These are phyloP conservation scores for Drosophila tani DNA, from an alignment of 1,140 invertebrate species.

Conservation along the genomic window DNA sequence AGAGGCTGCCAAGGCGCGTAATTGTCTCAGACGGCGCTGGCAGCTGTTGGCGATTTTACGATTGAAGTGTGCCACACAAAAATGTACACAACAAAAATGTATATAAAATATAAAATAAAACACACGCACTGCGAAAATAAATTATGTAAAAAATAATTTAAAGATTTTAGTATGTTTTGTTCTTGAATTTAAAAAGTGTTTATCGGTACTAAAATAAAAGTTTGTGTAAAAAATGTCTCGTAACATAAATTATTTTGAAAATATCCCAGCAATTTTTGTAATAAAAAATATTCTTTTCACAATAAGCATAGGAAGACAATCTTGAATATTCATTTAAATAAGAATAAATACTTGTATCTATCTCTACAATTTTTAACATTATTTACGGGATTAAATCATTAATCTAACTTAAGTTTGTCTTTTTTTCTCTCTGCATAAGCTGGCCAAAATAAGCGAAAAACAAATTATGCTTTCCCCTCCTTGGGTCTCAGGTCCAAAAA, in stretches of 20 bases:
- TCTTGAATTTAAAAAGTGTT: neutral
- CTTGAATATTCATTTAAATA: neutral
- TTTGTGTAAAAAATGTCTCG: neutral
- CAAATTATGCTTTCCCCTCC: slow-evolving; percentile 17
- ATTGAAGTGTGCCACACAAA: slow-evolving; percentile 74
- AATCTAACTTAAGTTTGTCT: neutral
- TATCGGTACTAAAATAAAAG: neutral
- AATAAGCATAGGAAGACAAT: neutral
- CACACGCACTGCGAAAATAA: slow-evolving; percentile 1
- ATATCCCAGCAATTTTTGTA: neutral
- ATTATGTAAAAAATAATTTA: neutral
- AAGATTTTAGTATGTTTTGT: neutral
- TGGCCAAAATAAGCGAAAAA: slow-evolving; percentile 16
- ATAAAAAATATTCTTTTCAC: neutral
- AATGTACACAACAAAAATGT: slow-evolving; percentile 33
- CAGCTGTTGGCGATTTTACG: slow-evolving; percentile 75
- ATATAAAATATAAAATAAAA: slow-evolving; percentile 8
- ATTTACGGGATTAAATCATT: neutral
- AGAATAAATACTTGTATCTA: neutral
- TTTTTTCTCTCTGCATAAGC: neutral
- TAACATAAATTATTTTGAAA: neutral
- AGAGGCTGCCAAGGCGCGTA: slow-evolving; percentile 74
- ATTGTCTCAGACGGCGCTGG: slow-evolving; percentile 64
- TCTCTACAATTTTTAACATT: too few species aligned
- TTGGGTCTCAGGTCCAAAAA: neutral